Percentiles rank a stretch among this genome's conserved stretches.
Conservation (phyloP, 2,797 vertebrate genomes). For the Luscinia megarhynchos region DNA sequence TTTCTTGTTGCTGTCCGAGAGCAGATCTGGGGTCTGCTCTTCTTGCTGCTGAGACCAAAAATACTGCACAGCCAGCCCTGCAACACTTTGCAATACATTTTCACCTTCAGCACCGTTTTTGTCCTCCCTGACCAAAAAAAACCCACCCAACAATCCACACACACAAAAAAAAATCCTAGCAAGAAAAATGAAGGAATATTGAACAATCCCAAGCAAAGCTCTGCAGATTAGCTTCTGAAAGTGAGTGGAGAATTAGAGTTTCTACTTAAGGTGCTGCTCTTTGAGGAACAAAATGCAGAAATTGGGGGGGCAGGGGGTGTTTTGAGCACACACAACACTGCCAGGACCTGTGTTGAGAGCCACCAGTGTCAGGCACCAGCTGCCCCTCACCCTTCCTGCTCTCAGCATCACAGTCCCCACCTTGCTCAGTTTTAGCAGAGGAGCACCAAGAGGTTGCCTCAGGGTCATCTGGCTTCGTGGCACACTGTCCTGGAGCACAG, state of each 20-base stretch:
- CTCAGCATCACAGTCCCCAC: not conserved
- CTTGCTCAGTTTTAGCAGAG: rapidly evolving
- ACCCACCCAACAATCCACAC: not conserved
- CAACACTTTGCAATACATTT: not conserved
- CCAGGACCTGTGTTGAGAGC: not conserved
- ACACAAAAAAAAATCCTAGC: not conserved
- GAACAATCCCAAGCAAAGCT: not conserved
- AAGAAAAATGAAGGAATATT: not conserved
- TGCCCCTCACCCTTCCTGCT: not conserved
- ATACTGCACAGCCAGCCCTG: not conserved
- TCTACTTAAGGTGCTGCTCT: not conserved
- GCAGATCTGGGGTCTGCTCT: not conserved
- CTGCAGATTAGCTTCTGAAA: not conserved
- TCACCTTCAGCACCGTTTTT: not conserved
- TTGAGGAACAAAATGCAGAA: not conserved
- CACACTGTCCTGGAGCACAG: not conserved
- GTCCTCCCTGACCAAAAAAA: not conserved
- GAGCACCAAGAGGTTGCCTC: rapidly evolving
- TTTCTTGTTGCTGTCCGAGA: not conserved
- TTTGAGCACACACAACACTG: not conserved
- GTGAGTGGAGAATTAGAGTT: not conserved
- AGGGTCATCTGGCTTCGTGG: too few species aligned
- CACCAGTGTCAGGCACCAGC: not conserved
- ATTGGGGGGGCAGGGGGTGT: rapidly evolving
- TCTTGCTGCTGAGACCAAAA: not conserved